Evolutionary conservation across 2,888 invertebrate genomes (phyloP).

Genomic region (Drosophila paramelanica): DNA sequence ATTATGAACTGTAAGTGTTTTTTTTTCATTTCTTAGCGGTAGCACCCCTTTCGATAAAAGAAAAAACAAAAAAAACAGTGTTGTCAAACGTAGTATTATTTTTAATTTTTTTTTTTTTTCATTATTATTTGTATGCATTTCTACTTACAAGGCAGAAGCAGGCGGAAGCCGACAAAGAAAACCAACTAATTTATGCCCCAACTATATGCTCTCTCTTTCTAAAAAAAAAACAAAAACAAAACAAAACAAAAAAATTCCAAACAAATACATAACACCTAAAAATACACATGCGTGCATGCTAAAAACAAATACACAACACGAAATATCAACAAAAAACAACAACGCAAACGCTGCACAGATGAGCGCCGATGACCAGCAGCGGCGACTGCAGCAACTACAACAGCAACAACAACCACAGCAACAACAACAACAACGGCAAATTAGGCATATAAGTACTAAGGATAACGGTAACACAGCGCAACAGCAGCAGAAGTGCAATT

Average conservation of each 20-base stretch:
- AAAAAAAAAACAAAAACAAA: conserved; percentile 11
- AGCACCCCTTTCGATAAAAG: conserved; percentile 24
- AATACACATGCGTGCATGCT: conserved; percentile 2
- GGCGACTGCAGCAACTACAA: conserved; percentile 69
- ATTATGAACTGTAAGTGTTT: conserved; percentile 38
- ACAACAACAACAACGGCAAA: conserved; percentile 27
- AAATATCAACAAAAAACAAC: conserved; percentile 4
- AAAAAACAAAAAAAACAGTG: conserved; percentile 23
- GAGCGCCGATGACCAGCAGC: conserved; percentile 85
- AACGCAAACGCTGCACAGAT: conserved; percentile 63
- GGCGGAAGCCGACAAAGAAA: conserved; percentile 17
- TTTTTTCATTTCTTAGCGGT: conserved; percentile 46
- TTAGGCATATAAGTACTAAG: conserved; percentile 40
- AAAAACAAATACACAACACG: conserved; percentile 5
- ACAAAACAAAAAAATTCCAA: conserved; percentile 6
- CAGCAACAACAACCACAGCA: conserved; percentile 10
- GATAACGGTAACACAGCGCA: conserved; percentile 27
- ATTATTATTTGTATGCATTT: conserved; percentile 9
- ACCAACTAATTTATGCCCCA: conserved; percentile 44
- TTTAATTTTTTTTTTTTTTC: conserved; percentile 12
- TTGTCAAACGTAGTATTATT: conserved; percentile 50
- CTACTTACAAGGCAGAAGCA: conserved; percentile 13
- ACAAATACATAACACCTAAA: conserved; percentile 6
- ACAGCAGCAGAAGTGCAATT: conserved; percentile 42
- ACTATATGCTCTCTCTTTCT: conserved; percentile 54